Conservation (phyloP, 2,797 vertebrate species). For the Sebastes matsubarae region DNA sequence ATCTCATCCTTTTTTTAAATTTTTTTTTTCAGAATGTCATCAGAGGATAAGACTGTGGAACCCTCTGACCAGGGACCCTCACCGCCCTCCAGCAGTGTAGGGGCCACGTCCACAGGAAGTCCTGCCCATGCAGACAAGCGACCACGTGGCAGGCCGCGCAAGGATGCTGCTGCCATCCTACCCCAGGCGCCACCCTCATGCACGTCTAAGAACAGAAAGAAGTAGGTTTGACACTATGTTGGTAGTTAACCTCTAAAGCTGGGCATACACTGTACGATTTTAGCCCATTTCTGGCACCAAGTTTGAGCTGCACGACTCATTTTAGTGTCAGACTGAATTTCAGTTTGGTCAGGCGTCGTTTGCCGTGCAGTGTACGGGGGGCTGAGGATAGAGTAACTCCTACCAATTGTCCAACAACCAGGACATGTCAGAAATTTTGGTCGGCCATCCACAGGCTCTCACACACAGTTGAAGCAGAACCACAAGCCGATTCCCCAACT, state of each 20-base stretch:
- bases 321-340: no score
- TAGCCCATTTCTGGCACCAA: no score
- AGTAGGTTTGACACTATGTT: slow-evolving; percentile 84
- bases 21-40: slow-evolving; percentile 91
- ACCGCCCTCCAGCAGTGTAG: slow-evolving; percentile 86
- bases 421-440: no score
- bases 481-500: no score
- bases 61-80: slow-evolving; percentile 89
- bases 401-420: no score
- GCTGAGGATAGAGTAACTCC: no score
- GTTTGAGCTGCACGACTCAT: no score
- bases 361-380: no score
- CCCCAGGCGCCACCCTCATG: slow-evolving; percentile 79
- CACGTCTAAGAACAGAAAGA: slow-evolving; percentile 92
- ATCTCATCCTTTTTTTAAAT: slow-evolving; percentile 6
- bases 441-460: no score
- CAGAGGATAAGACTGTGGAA: slow-evolving; percentile 95
- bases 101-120: slow-evolving; percentile 90
- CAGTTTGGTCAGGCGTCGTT: no score
- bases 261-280: neutral
- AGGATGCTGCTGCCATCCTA: slow-evolving; percentile 87
- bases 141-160: slow-evolving; percentile 96
- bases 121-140: slow-evolving; percentile 94
- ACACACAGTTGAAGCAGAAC: no score
- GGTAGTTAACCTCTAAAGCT: neutral